phyloP scores from a whole-genome alignment of 2,797 vertebrate genomes.

The Onychomys leucogaster region DNA sequence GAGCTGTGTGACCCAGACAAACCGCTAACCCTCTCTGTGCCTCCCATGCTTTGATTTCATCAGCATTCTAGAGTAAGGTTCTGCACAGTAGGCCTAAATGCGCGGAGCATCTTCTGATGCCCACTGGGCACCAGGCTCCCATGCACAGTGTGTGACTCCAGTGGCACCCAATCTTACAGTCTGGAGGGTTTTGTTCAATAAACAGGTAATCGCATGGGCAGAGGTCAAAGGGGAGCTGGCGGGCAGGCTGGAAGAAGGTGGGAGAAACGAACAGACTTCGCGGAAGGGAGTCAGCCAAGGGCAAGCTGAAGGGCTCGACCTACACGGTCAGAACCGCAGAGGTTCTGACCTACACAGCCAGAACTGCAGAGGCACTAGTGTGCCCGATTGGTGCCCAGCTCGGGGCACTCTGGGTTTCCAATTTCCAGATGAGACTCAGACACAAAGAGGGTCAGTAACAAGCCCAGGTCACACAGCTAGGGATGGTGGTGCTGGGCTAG shows the following conservation, averaged over 20 bases:
- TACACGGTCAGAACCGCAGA: background rate
- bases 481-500: background rate
- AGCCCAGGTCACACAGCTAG: background rate
- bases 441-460: background rate
- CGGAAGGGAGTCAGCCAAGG: background rate
- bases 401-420: background rate
- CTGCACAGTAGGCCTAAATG: background rate
- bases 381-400: background rate
- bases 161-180: background rate
- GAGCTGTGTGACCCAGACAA: background rate
- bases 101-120: background rate
- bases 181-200: too few species aligned
- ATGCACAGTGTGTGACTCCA: background rate
- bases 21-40: background rate
- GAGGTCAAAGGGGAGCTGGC: background rate
- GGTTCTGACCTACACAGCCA: background rate
- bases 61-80: background rate
- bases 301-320: background rate
- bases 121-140: background rate
- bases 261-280: too few species aligned
- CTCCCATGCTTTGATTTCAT: rapidly evolving
- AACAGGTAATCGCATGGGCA: rapidly evolving
- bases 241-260: background rate
- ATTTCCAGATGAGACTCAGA: background rate
- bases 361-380: background rate